Conservation (phyloP, 2,888 invertebrate genomes). For the Acronicta aceris region DNA sequence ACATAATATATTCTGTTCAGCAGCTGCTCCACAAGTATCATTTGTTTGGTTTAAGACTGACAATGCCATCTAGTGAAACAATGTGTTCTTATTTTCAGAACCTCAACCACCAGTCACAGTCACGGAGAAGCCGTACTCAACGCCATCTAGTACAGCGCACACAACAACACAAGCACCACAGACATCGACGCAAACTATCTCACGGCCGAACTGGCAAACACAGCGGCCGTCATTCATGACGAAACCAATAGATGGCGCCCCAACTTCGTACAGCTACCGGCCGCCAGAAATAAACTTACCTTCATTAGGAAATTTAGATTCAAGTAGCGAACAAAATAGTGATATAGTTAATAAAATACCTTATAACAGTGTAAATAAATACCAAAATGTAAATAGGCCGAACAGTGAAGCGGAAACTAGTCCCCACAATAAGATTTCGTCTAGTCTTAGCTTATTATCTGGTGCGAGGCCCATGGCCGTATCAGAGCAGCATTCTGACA, state of each 20-base stretch:
- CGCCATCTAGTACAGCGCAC: slow-evolving; percentile 76
- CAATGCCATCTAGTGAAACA: slow-evolving; percentile 18
- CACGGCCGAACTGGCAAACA: slow-evolving; percentile 79
- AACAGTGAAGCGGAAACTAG: slow-evolving; percentile 85
- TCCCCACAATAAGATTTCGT: slow-evolving; percentile 89
- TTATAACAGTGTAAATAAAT: slow-evolving; percentile 89
- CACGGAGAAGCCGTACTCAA: slow-evolving; percentile 76
- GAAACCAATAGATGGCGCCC: slow-evolving; percentile 87
- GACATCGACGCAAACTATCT: slow-evolving; percentile 73
- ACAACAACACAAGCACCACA: slow-evolving; percentile 69
- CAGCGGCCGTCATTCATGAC: slow-evolving; percentile 87
- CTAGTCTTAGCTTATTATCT: slow-evolving; percentile 87
- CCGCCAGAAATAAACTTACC: slow-evolving; percentile 86
- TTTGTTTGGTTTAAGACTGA: neutral
- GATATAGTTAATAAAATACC: slow-evolving; percentile 89
- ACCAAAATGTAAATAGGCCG: slow-evolving; percentile 89
- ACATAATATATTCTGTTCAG: too few species aligned
- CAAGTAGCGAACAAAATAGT: slow-evolving; percentile 88
- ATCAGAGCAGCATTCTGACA: slow-evolving; percentile 83
- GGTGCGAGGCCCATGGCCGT: slow-evolving; percentile 87
- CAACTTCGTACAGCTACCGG: slow-evolving; percentile 79
- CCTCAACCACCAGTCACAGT: slow-evolving; percentile 71
- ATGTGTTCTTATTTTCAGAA: slow-evolving; percentile 69
- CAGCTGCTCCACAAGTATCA: too few species aligned
- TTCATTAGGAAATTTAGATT: slow-evolving; percentile 82